These are phyloP conservation scores for Dendroctonus ponderosae DNA, from an alignment of 1,140 invertebrate species.

Conservation along the genomic window DNA sequence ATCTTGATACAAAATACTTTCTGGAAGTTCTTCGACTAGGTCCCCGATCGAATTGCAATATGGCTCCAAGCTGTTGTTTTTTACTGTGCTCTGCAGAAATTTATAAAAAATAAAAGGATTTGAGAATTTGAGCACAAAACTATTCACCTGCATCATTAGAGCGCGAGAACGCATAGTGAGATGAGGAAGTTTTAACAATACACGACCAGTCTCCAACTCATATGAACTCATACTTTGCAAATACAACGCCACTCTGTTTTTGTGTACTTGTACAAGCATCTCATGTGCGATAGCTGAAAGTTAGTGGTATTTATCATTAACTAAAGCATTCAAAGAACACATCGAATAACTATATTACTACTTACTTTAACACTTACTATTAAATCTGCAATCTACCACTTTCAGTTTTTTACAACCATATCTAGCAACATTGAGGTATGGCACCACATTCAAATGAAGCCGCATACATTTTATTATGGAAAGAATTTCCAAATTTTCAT, in stretches of 20 bases:
- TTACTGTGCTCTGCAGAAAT: slow-evolving; percentile 23
- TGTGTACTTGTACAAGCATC: slow-evolving; percentile 30
- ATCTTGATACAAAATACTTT: slow-evolving; percentile 40
- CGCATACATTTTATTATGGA: slow-evolving; percentile 43
- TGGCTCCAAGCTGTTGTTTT: slow-evolving; percentile 16
- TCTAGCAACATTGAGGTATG: slow-evolving; percentile 40
- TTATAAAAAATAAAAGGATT: background rate
- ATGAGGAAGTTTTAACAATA: slow-evolving; percentile 6
- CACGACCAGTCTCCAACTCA: slow-evolving; percentile 31
- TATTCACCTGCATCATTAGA: slow-evolving; percentile 14
- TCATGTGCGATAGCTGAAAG: slow-evolving; percentile 37
- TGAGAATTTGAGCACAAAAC: too few relatives aligned
- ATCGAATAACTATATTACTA: too few relatives aligned
- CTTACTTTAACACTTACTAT: slow-evolving; percentile 14
- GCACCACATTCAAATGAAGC: slow-evolving; percentile 37
- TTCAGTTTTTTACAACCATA: slow-evolving; percentile 43
- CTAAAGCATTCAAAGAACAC: too few relatives aligned
- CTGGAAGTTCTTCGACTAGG: slow-evolving; percentile 17
- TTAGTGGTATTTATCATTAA: too few relatives aligned
- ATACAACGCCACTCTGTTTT: slow-evolving; percentile 34
- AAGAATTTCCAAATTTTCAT: slow-evolving; percentile 41
- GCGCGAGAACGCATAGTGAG: slow-evolving; percentile 5
- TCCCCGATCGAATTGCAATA: slow-evolving; percentile 10
- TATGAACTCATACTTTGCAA: slow-evolving; percentile 40
- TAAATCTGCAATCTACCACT: slow-evolving; percentile 42